Percentiles rank a stretch among this genome's conserved stretches.
phyloP scores from a whole-genome alignment of 2,797 vertebrate genomes.

The Oceanodroma leucorhoa region DNA sequence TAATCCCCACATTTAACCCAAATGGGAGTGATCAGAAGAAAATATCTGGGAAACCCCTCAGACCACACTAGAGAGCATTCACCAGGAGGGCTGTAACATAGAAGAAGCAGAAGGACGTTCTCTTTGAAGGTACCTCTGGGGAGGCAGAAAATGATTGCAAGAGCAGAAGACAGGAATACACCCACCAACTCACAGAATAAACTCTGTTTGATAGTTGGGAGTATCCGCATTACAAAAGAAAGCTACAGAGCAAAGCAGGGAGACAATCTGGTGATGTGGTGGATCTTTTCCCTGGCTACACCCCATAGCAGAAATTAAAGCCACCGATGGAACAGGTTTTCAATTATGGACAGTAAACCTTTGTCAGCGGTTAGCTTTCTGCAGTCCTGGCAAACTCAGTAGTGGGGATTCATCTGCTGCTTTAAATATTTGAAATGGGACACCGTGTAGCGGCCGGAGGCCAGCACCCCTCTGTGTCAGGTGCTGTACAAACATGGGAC shows the following conservation, averaged over 20 bases:
- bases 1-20: background rate
- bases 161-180: background rate
- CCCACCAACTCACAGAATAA: background rate
- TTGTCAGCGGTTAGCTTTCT: background rate
- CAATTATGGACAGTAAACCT: background rate
- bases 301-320: background rate
- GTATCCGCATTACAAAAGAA: background rate
- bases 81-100: background rate
- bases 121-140: background rate
- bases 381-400: background rate
- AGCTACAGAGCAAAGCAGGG: background rate
- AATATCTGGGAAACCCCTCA: background rate
- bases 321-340: background rate
- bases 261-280: background rate
- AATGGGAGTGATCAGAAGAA: background rate
- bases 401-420: background rate
- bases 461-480: background rate
- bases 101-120: background rate
- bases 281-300: background rate
- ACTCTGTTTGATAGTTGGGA: background rate
- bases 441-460: background rate
- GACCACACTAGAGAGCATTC: background rate
- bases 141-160: background rate
- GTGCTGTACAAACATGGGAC: background rate
- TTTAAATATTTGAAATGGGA: background rate